Evolutionary conservation across 2,113 vertebrate genomes (phyloP).

Genomic region (Cyanoliseus patagonus): DNA sequence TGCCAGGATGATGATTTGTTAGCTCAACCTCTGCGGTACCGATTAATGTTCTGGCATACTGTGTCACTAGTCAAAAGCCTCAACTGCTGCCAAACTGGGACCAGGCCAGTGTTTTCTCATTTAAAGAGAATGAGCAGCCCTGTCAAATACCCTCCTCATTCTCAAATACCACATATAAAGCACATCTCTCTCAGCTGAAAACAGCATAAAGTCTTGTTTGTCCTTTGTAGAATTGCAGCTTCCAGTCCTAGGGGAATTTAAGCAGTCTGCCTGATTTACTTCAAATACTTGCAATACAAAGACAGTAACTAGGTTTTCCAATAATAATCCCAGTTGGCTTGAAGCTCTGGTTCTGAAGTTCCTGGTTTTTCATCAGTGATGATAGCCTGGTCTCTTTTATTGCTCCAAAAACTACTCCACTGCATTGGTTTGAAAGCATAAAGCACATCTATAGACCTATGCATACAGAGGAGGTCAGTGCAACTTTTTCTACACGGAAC

Average conservation of each 20-base stretch:
- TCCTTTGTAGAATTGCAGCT: background rate
- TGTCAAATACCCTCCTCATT: background rate
- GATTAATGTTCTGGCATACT: background rate
- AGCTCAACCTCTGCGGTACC: slow-evolving; percentile 1
- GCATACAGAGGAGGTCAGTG: background rate
- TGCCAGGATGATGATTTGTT: slow-evolving; percentile 46
- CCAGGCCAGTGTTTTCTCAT: background rate
- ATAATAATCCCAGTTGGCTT: background rate
- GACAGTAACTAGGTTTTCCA: background rate
- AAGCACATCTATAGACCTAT: background rate
- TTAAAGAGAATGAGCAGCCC: background rate
- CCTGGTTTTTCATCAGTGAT: background rate
- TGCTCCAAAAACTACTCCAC: background rate
- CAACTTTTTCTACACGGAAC: background rate
- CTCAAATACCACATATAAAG: background rate
- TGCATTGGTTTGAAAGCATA: background rate
- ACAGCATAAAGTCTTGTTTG: background rate
- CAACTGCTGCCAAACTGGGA: background rate
- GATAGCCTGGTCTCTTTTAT: background rate
- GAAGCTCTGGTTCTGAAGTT: background rate
- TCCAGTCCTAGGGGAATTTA: background rate
- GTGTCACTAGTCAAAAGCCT: background rate
- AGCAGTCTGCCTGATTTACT: background rate
- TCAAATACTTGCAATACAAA: background rate
- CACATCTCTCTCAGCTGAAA: background rate